phyloP scores from a whole-genome alignment of 2,797 vertebrate species.

The Philypnodon macrostomus region DNA sequence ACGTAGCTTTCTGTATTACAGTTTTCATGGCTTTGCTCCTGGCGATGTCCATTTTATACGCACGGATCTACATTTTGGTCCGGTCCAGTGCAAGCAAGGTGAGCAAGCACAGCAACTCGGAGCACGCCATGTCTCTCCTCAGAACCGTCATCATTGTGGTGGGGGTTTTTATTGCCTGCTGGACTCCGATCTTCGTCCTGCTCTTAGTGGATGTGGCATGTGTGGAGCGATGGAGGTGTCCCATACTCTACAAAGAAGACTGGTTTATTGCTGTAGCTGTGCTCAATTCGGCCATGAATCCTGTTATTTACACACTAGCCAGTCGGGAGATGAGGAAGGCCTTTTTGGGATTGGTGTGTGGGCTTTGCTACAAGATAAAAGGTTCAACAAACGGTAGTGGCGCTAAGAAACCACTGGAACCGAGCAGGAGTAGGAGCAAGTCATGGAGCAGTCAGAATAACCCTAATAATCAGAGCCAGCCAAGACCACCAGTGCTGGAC shows the following conservation, averaged over 20 bases:
- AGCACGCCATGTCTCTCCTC: slow-evolving; percentile 90
- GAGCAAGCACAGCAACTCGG: slow-evolving; percentile 85
- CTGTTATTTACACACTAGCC: slow-evolving; percentile 92
- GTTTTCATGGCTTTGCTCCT: slow-evolving; percentile 86
- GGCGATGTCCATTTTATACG: slow-evolving; percentile 87
- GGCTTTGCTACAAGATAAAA: slow-evolving; percentile 69
- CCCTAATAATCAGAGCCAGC: slow-evolving; percentile 75
- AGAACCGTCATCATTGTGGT: slow-evolving; percentile 93
- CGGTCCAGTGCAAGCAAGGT: slow-evolving; percentile 92
- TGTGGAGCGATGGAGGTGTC: slow-evolving; percentile 68
- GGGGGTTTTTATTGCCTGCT: slow-evolving; percentile 91
- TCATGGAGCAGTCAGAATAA: slow-evolving; percentile 88
- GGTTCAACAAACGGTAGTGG: slow-evolving; percentile 47
- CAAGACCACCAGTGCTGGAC: slow-evolving; percentile 34
- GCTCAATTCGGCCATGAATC: slow-evolving; percentile 95
- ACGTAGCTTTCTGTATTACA: slow-evolving; percentile 90
- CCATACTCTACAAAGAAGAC: slow-evolving; percentile 81
- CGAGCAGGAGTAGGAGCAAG: slow-evolving; percentile 87
- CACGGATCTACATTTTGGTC: slow-evolving; percentile 90
- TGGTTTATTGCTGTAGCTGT: slow-evolving; percentile 90
- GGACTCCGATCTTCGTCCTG: slow-evolving; percentile 90
- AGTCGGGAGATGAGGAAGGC: slow-evolving; percentile 93
- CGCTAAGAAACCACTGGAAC: slow-evolving; percentile 72
- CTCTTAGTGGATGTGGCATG: slow-evolving; percentile 91
- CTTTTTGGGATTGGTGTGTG: slow-evolving; percentile 87